A percentile compares a stretch with the other conserved stretches of the same genome.
Evolutionary conservation across 2,113 vertebrate species (phyloP).

Genomic region (Speoplatyrhinus poulsoni): DNA sequence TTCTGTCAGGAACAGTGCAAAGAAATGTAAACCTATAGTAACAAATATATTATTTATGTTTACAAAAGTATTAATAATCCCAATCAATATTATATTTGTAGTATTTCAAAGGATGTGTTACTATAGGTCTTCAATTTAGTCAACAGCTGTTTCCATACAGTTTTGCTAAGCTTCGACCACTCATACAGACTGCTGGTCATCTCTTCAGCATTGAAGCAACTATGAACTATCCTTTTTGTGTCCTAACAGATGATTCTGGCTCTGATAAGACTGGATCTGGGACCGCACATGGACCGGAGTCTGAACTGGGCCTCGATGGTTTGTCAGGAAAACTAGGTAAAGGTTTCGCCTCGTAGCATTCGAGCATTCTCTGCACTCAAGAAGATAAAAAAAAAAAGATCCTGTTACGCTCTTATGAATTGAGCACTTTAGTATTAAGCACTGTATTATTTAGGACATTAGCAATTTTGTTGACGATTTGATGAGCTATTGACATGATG

Average conservation of each 20-base stretch:
- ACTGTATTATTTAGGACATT: too few relatives aligned
- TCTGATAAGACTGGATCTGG: conserved; percentile 75
- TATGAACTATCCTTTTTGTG: conserved; percentile 5
- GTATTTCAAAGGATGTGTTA: background rate
- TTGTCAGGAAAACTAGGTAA: conserved; percentile 87
- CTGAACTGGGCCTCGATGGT: conserved; percentile 74
- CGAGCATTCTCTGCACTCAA: background rate
- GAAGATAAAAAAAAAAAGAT: background rate
- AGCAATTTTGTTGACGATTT: too few relatives aligned
- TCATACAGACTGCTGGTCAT: background rate
- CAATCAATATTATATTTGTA: background rate
- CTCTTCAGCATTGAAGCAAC: background rate
- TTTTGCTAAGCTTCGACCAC: background rate
- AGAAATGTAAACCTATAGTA: background rate
- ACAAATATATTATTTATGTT: background rate
- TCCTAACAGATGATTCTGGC: conserved; percentile 81
- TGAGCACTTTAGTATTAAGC: too few relatives aligned
- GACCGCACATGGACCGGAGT: conserved; percentile 60
- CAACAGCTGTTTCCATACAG: background rate
- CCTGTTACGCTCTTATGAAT: too few relatives aligned
- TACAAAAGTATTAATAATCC: conserved; percentile 1
- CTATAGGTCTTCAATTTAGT: background rate
- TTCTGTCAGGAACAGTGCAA: conserved; percentile 8
- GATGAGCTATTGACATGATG: too few relatives aligned
- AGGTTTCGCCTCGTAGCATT: conserved; percentile 22